Conservation (phyloP, 2,113 vertebrate genomes). For the Lophura nycthemera region DNA sequence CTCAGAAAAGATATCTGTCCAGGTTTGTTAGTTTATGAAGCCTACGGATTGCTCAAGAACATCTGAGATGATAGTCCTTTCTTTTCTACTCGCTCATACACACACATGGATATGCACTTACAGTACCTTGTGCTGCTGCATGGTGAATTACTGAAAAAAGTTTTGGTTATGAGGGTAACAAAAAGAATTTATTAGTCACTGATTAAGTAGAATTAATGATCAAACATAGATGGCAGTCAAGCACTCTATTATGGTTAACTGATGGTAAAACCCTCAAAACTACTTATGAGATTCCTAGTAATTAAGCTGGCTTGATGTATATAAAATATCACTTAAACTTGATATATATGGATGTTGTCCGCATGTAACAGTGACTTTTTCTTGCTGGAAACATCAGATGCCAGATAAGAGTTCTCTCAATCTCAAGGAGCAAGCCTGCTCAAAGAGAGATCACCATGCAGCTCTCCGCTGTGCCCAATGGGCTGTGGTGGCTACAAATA, state of each 20-base stretch:
- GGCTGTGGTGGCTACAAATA: neutral
- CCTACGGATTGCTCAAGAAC: neutral
- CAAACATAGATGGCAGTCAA: neutral
- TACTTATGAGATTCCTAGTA: neutral
- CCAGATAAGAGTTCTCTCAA: neutral
- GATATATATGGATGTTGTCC: neutral
- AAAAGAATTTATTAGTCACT: neutral
- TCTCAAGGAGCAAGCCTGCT: neutral
- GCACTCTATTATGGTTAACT: neutral
- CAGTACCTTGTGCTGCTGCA: neutral
- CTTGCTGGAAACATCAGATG: neutral
- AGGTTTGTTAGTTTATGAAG: neutral
- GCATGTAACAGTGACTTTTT: neutral
- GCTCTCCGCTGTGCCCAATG: neutral
- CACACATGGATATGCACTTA: accelerated
- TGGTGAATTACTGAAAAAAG: neutral
- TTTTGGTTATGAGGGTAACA: neutral
- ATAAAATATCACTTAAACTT: neutral
- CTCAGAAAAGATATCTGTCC: neutral
- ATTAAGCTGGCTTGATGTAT: neutral
- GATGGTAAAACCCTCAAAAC: neutral
- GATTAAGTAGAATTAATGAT: neutral
- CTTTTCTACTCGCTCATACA: neutral
- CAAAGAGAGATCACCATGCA: neutral
- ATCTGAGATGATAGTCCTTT: neutral